Base-by-base conservation (phyloP, 2,888 invertebrate genomes). In the Embidobia sp. region DNA sequence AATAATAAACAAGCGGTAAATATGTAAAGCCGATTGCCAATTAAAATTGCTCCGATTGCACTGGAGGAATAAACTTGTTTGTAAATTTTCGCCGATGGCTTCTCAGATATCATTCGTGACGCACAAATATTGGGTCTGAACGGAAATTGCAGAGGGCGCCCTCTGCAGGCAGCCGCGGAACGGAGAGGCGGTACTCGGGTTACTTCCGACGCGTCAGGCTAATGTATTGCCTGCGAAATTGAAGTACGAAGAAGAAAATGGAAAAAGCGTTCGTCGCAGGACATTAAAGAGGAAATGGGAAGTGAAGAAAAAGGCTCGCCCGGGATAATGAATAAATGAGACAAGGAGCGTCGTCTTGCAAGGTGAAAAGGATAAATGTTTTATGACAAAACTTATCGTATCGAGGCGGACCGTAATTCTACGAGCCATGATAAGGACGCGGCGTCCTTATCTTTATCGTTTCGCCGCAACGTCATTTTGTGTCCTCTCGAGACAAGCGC, bases 341-440 rank as follows among this genome's bases (percentile, higher is more conserved):
- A 74, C 76, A 74, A 78, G 73, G 77, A 49, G 44, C 46, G 48
- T 29, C 64, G 64, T 57, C 70, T 51, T 75, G 37, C 19, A n/a
- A 49, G 66, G 67, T 67, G 72, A 75, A 78, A 42, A 66, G 74
- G 77, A 78, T 80, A 81, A 82, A 70, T 82, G 80, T 82, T 85
- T 84, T 84, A 84, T 73, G 82, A 80, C 77, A 75, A 48, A 69
- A 80, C 69, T 76, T 77, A 75, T 74, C 73, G 73, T 75, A 66
- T 77, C 61, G 77, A 51, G 69, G 57, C 40, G 73, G 59, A 72
- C 70, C 72, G 66, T 77, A 73, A 67, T 61, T 15, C 57, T 29
- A 51, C 77, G 19, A 46, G 70, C 67, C 35, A 22, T 61, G 72
- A 72, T 77, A 77, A 77, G 73, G 63, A n/a, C 73, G 55, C 59